These are phyloP conservation scores for Chloropsis hardwickii DNA, from an alignment of 2,113 vertebrate species.

Conservation along the genomic window DNA sequence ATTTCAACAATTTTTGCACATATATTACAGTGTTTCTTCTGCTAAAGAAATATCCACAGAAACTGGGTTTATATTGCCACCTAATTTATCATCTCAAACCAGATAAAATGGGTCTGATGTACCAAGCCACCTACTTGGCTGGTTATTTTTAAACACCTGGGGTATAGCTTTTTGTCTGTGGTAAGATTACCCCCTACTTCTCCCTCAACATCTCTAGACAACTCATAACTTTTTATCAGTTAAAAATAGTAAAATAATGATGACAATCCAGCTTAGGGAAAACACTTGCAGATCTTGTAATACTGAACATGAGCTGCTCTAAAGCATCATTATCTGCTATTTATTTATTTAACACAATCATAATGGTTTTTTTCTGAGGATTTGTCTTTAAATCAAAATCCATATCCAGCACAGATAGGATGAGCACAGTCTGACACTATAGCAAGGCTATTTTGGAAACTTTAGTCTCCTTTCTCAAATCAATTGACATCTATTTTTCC, in stretches of 20 bases:
- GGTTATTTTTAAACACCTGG: not conserved
- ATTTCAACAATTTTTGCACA: not conserved
- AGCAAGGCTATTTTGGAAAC: not conserved
- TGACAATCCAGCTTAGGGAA: not conserved
- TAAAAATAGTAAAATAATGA: not conserved
- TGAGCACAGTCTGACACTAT: not conserved
- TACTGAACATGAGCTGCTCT: not conserved
- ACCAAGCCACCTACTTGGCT: not conserved
- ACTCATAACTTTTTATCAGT: not conserved
- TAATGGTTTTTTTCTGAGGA: not conserved
- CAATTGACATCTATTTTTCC: not conserved
- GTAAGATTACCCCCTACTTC: not conserved
- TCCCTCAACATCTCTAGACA: not conserved
- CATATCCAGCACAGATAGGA: not conserved
- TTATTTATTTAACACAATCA: not conserved
- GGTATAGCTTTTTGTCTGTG: not conserved
- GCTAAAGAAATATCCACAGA: not conserved
- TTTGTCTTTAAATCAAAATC: not conserved
- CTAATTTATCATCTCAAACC: not conserved
- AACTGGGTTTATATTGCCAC: not conserved
- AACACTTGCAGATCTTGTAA: not conserved
- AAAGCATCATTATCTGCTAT: not conserved
- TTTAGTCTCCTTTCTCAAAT: not conserved
- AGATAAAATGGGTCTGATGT: not conserved
- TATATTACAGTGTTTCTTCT: not conserved